A percentile compares a stretch with the other conserved stretches of the same genome.
Evolutionary conservation across 1,140 invertebrate species (phyloP).

Genomic region (Nymphalis io): DNA sequence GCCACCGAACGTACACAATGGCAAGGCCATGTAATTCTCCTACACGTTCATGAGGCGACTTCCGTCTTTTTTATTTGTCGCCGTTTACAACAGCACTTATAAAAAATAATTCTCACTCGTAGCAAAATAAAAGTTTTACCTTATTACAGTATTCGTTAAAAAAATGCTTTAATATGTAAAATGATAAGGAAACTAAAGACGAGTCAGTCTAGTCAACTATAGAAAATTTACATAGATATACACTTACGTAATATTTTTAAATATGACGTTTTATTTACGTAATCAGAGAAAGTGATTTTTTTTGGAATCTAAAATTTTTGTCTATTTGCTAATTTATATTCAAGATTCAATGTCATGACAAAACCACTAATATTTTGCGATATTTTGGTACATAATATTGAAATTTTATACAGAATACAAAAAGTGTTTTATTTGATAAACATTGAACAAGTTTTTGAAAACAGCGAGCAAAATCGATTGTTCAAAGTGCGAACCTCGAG

Average conservation of each 20-base stretch:
- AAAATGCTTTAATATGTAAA: background rate
- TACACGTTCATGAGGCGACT: constrained; percentile 39
- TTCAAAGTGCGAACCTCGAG: constrained; percentile 2
- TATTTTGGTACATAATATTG: background rate
- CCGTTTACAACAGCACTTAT: background rate
- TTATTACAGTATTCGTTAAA: background rate
- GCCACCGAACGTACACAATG: constrained; percentile 39
- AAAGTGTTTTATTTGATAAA: constrained; percentile 12
- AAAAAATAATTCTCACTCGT: background rate
- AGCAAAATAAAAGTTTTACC: background rate
- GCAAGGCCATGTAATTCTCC: constrained; percentile 50
- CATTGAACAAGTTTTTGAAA: constrained; percentile 11
- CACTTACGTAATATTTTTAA: constrained; percentile 6
- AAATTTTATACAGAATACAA: background rate
- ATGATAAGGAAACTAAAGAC: background rate
- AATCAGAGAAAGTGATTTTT: constrained; percentile 20
- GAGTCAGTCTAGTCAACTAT: background rate
- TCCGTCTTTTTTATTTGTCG: constrained; percentile 16
- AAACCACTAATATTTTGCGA: background rate
- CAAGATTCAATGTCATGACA: background rate
- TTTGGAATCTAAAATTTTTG: constrained; percentile 16
- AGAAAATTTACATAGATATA: background rate
- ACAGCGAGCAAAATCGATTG: constrained; percentile 12
- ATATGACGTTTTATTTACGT: constrained; percentile 4
- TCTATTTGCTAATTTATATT: constrained; percentile 18